A percentile compares a stretch with the other conserved stretches of the same genome.
Conservation (phyloP, 1,140 invertebrate genomes). For the Euwallacea fornicatus region DNA sequence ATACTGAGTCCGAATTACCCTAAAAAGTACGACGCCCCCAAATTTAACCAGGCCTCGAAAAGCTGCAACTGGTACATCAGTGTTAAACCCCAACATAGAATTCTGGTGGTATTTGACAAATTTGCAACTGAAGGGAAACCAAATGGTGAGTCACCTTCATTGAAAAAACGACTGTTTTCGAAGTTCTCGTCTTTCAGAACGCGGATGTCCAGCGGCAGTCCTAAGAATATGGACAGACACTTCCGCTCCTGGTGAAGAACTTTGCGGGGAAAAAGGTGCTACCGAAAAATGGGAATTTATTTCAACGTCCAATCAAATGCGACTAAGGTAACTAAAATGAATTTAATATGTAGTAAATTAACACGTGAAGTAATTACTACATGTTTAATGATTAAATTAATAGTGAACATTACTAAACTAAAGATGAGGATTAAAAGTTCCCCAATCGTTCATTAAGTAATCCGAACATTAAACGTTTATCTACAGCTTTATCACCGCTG, state of each 20-base stretch:
- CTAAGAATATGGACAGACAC: slow-evolving; percentile 81
- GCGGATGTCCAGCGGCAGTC: slow-evolving; percentile 88
- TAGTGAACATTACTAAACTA: too few relatives aligned
- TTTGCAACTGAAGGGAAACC: slow-evolving; percentile 90
- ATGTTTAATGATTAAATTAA: background rate
- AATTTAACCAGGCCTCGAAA: slow-evolving; percentile 71
- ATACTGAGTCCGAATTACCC: slow-evolving; percentile 86
- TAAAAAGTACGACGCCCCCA: slow-evolving; percentile 78
- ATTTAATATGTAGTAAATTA: too few relatives aligned
- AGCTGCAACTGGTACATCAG: slow-evolving; percentile 92
- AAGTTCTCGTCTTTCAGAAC: slow-evolving; percentile 59
- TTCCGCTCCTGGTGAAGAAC: slow-evolving; percentile 75
- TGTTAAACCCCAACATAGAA: slow-evolving; percentile 75
- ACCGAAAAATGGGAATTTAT: slow-evolving; percentile 78
- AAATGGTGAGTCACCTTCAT: slow-evolving; percentile 58
- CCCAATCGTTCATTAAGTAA: too few relatives aligned
- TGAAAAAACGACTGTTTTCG: background rate
- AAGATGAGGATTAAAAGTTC: too few relatives aligned
- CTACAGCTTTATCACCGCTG: slow-evolving; percentile 73
- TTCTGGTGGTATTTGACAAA: slow-evolving; percentile 83
- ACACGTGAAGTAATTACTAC: too few relatives aligned
- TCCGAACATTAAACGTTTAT: background rate
- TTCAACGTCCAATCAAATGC: slow-evolving; percentile 79
- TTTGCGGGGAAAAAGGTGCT: slow-evolving; percentile 81
- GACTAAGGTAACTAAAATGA: slow-evolving; percentile 67